These are phyloP conservation scores for Rapana venosa DNA, from an alignment of 2,888 invertebrate species.

Conservation along the genomic window DNA sequence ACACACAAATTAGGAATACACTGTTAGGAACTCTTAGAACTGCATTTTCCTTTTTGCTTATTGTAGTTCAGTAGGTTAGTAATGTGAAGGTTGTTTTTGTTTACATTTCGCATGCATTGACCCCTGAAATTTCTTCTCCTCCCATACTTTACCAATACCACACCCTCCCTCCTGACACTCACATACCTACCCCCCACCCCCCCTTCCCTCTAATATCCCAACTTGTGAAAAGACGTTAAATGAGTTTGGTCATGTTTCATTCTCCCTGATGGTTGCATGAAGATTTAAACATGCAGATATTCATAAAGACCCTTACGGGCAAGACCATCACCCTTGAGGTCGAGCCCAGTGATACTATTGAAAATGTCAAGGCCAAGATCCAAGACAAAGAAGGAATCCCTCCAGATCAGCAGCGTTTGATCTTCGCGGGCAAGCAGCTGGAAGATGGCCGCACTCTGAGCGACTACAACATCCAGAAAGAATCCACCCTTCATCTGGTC, in stretches of 20 bases:
- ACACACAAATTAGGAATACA: not conserved
- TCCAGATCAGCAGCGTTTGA: conserved; percentile 78
- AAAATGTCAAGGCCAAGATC: conserved; percentile 88
- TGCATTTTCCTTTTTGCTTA: no score
- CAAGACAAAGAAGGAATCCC: conserved; percentile 81
- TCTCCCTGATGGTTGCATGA: no score
- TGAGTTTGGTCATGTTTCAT: no score
- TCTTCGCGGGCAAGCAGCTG: conserved; percentile 95
- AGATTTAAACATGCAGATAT: conserved; percentile 89
- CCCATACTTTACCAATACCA: not conserved
- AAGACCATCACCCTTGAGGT: conserved; percentile 78
- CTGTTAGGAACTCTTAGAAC: no score
- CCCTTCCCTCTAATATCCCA: no score
- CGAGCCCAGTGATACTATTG: conserved; percentile 94
- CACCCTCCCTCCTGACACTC: not conserved
- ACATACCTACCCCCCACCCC: not conserved
- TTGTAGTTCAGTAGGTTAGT: no score
- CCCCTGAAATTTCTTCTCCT: not conserved
- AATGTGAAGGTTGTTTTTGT: no score
- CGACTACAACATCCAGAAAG: conserved; percentile 97
- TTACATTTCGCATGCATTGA: no score
- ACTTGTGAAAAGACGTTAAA: no score
- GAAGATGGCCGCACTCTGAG: conserved; percentile 96
- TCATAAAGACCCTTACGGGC: conserved; percentile 77
- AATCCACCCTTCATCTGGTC: conserved; percentile 94